Percentiles rank a stretch among this genome's conserved stretches.
Evolutionary conservation across 2,888 invertebrate species (phyloP).

Genomic region (Ligdia adustata): DNA sequence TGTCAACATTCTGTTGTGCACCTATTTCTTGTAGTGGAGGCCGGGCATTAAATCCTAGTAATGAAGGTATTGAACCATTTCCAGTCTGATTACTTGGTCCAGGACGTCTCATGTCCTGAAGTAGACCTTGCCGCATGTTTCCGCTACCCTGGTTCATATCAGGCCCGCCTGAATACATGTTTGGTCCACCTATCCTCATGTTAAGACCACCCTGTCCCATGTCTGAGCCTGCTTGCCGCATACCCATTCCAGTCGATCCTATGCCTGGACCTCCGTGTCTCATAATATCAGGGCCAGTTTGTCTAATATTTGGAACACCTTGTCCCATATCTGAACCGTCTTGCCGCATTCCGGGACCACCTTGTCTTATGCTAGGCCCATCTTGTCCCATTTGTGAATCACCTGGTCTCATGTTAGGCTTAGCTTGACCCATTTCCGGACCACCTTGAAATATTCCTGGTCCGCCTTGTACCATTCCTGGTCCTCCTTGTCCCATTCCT

Average conservation of each 20-base stretch:
- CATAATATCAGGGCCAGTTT: conserved; percentile 24
- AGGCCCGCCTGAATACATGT: conserved; percentile 12
- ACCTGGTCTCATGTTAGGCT: conserved; percentile 10
- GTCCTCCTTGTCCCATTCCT: conserved; percentile 11
- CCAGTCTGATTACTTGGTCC: conserved; percentile 9
- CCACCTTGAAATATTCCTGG: no score
- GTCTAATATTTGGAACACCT: conserved; percentile 24
- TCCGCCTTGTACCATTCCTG: conserved; percentile 28
- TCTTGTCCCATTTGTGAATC: conserved; percentile 11
- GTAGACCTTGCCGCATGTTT: conserved; percentile 7
- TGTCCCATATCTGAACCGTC: conserved; percentile 2
- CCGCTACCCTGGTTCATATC: no score
- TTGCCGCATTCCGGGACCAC: conserved; percentile 8
- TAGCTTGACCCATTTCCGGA: conserved; percentile 11
- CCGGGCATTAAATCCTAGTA: conserved; percentile 16
- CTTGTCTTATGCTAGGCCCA: conserved; percentile 9
- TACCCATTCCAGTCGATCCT: conserved; percentile 15
- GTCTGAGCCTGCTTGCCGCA: conserved; percentile 16
- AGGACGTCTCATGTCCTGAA: conserved; percentile 11
- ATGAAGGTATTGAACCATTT: conserved; percentile 17
- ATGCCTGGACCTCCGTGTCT: conserved; percentile 18
- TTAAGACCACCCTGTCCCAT: conserved; percentile 17
- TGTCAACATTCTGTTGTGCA: conserved; percentile 27
- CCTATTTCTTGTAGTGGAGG: conserved; percentile 27
- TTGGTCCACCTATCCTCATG: conserved; percentile 15